Conservation (phyloP, 2,888 invertebrate genomes). For the Drosophila recens region DNA sequence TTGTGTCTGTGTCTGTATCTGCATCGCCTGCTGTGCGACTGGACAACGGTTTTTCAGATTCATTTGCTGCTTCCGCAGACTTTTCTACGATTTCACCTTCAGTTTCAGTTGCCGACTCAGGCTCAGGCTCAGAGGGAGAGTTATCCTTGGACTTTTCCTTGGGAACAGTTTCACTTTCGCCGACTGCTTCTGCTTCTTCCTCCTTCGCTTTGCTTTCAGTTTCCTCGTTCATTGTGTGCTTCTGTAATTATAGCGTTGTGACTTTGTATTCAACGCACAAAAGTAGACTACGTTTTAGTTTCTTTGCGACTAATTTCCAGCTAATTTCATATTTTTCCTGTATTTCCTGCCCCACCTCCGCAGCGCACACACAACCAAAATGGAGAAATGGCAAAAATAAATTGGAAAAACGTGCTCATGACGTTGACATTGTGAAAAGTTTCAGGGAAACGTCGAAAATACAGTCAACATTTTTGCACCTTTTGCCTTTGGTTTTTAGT, state of each 20-base stretch:
- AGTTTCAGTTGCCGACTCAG: neutral
- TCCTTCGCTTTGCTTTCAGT: constrained; percentile 12
- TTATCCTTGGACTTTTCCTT: constrained; percentile 15
- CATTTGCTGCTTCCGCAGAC: constrained; percentile 8
- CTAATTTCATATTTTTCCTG: constrained; percentile 72
- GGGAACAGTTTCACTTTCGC: constrained; percentile 26
- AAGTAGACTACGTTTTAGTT: constrained; percentile 68
- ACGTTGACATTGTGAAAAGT: constrained; percentile 69
- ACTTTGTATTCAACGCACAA: constrained; percentile 35
- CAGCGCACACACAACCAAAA: constrained; percentile 44
- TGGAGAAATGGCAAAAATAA: constrained; percentile 59
- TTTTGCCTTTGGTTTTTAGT: constrained; percentile 40
- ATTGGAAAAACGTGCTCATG: constrained; percentile 75
- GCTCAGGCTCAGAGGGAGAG: neutral
- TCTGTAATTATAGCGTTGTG: constrained; percentile 64
- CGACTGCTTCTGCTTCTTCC: neutral
- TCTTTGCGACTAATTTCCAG: constrained; percentile 67
- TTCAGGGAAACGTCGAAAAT: constrained; percentile 34
- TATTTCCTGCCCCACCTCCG: constrained; percentile 38
- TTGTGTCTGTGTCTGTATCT: neutral
- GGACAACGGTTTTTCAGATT: constrained; percentile 21
- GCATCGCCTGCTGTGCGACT: constrained; percentile 29
- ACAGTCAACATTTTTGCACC: constrained; percentile 46
- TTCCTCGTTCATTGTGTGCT: constrained; percentile 13
- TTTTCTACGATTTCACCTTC: constrained; percentile 16